A percentile compares a stretch with the other conserved stretches of the same genome.
phyloP scores from a whole-genome alignment of 2,113 vertebrate species.

The Regulus satrapa region DNA sequence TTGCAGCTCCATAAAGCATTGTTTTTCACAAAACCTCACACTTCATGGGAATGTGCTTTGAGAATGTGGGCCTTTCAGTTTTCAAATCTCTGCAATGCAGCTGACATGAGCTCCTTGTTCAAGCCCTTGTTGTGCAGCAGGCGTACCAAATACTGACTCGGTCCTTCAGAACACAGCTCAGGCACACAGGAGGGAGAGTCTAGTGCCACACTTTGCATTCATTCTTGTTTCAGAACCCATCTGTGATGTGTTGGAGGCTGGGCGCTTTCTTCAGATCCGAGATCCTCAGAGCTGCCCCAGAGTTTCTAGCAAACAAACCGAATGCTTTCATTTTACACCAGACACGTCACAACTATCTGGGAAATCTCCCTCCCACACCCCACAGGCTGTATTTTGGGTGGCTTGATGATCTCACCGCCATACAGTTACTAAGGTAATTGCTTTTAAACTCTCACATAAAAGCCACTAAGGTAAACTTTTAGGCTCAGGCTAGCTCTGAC shows the following conservation, averaged over 20 bases:
- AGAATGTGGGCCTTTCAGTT: neutral
- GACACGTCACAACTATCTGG: conserved; percentile 3
- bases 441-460: neutral
- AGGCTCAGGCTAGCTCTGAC: neutral
- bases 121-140: neutral
- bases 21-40: neutral
- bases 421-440: neutral
- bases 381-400: neutral
- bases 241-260: neutral
- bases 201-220: neutral
- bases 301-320: conserved; percentile 51
- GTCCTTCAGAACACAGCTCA: neutral
- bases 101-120: neutral
- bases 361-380: conserved; percentile 46
- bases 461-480: neutral
- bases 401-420: neutral
- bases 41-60: neutral
- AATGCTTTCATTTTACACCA: conserved; percentile 22
- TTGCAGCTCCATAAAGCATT: neutral
- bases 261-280: neutral
- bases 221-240: neutral
- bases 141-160: neutral
- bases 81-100: neutral
- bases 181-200: neutral
- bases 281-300: neutral